These are phyloP conservation scores for Hiodon alosoides DNA, from an alignment of 2,113 vertebrate genomes.

Conservation along the genomic window DNA sequence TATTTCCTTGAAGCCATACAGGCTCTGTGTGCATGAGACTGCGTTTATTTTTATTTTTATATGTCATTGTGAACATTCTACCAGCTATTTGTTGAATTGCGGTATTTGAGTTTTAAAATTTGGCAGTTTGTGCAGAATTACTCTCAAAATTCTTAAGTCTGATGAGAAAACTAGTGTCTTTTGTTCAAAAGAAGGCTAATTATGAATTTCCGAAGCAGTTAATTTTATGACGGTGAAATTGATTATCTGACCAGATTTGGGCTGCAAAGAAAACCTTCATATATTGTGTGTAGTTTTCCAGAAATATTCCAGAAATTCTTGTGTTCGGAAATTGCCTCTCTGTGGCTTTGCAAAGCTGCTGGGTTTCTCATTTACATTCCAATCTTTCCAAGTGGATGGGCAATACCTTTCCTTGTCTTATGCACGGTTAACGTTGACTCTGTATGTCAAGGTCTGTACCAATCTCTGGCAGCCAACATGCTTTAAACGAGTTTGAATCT, in stretches of 20 bases:
- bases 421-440: neutral
- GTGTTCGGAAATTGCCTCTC: neutral
- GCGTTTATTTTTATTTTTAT: too few relatives aligned
- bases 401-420: neutral
- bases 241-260: too few relatives aligned
- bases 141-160: neutral
- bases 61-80: too few relatives aligned
- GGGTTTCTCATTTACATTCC: neutral
- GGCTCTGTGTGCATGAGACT: too few relatives aligned
- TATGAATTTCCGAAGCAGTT: neutral
- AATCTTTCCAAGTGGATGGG: neutral
- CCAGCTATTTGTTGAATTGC: too few relatives aligned
- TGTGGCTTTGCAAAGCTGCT: neutral
- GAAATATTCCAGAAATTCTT: too few relatives aligned
- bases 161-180: neutral
- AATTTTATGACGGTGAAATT: too few relatives aligned
- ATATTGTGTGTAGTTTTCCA: too few relatives aligned
- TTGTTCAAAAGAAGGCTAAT: neutral
- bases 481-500: constrained; percentile 2
- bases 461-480: neutral
- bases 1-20: too few relatives aligned
- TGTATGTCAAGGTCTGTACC: neutral
- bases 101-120: too few relatives aligned
- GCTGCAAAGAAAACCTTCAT: too few relatives aligned
- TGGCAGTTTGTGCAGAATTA: too few relatives aligned